Evolutionary conservation across 2,797 vertebrate species (phyloP), one percentile per base, ranked within the genome.

Genomic region (Hippoglossus hippoglossus): DNA sequence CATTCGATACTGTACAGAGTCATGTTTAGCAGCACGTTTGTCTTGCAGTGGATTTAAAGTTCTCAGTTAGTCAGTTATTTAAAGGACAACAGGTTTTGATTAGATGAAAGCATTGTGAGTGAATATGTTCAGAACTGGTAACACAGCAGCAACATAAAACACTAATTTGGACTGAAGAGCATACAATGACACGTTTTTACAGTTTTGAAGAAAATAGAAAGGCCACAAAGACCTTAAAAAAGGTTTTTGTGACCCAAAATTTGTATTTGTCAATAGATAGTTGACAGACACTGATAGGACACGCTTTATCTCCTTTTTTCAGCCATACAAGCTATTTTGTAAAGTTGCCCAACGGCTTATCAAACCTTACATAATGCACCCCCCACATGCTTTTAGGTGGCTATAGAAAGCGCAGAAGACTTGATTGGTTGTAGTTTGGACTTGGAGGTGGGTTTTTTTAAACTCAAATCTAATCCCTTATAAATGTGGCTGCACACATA

Each of bases 171-270:
- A 46, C 8, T 46, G 44, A 16, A 46, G 18, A 46, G 18, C 44
- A 46, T 13, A 39, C 10, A 39, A 39, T 39, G 12, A 12, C 36
- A 36, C 3, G 34, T 3, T 12, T 36, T 36, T 11, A 36, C 41
- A 49, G 19, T 49, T 49, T 19, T 49, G 19, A 19, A 49, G n/a
- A 19, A 67, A 51, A 65, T 34, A 18, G 34, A 66, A 7, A 69
- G 79, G 81, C 36, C 78, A 74, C 60, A 80, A 50, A 75, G 81
- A 87, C 83, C 75, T 87, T 75, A 50, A 21, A 19, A 67, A 75
- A 82, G 71, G 87, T 85, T 85, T 79, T 26, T 67, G 50, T 90
- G 90, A 91, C 90, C 77, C 10, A 47, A 58, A 78, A 52, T 26
- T 65, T 58, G 21, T n/a, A 71, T 60, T 67, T 86, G 84, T 78